Evolutionary conservation across 2,113 vertebrate genomes (phyloP).

Genomic region (Boleophthalmus pectinirostris): DNA sequence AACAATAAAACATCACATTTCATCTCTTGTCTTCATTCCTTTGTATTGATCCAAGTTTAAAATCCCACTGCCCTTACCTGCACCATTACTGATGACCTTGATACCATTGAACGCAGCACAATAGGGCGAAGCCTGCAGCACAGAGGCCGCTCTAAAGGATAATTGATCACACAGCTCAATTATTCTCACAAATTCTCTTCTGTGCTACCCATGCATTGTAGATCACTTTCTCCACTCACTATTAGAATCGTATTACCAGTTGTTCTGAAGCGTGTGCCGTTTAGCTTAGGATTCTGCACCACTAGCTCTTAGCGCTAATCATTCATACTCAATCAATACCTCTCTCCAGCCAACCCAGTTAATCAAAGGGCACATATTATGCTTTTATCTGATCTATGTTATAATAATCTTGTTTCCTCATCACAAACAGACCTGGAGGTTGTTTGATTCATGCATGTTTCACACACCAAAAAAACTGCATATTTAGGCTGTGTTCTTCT

Average conservation of each 20-base stretch:
- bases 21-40: neutral
- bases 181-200: neutral
- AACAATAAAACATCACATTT: neutral
- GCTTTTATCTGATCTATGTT: too few species aligned
- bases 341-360: neutral
- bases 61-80: neutral
- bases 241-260: neutral
- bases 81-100: neutral
- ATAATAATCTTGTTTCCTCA: too few species aligned
- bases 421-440: too few species aligned
- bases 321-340: neutral
- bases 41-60: neutral
- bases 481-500: too few species aligned
- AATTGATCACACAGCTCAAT: constrained; percentile 5
- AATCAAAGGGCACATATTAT: neutral
- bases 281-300: neutral
- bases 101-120: neutral
- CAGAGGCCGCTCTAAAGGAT: neutral
- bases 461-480: too few species aligned
- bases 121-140: neutral
- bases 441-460: too few species aligned
- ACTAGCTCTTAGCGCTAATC: neutral
- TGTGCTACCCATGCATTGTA: neutral
- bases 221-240: neutral
- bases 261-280: neutral